phyloP scores from a whole-genome alignment of 2,888 invertebrate genomes.

The Cephus pulcher region DNA sequence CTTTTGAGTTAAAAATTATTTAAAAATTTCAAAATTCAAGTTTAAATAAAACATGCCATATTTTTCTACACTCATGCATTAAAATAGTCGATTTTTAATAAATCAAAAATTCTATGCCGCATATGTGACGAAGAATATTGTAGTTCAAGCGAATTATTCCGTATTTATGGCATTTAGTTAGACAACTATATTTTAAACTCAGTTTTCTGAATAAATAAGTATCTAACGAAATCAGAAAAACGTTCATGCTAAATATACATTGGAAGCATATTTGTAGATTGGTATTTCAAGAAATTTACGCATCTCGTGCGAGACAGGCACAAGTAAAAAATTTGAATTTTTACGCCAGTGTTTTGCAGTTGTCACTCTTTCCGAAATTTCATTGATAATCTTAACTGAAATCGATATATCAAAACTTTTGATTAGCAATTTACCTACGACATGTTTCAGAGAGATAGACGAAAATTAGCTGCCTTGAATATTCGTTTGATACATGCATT shows the following conservation, averaged over 20 bases:
- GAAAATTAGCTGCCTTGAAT: constrained; percentile 31
- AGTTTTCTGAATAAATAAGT: not conserved
- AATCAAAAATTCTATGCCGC: no score
- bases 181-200: not conserved
- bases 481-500: constrained; percentile 24
- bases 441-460: not conserved
- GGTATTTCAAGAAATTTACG: not conserved
- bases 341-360: not conserved
- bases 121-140: no score
- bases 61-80: no score
- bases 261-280: not conserved
- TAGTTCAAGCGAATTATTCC: not conserved
- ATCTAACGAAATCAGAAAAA: not conserved
- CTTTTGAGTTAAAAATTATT: no score
- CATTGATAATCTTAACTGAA: not conserved
- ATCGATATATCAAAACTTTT: not conserved
- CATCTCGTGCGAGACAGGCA: no score
- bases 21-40: no score
- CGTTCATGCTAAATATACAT: not conserved
- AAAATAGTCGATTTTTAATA: no score
- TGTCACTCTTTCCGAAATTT: not conserved
- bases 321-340: not conserved
- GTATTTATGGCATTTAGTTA: not conserved
- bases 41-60: no score
- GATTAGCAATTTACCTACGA: not conserved